phyloP scores from a whole-genome alignment of 92 coral and sea anemone species.

The Epizoanthus rinbou region DNA sequence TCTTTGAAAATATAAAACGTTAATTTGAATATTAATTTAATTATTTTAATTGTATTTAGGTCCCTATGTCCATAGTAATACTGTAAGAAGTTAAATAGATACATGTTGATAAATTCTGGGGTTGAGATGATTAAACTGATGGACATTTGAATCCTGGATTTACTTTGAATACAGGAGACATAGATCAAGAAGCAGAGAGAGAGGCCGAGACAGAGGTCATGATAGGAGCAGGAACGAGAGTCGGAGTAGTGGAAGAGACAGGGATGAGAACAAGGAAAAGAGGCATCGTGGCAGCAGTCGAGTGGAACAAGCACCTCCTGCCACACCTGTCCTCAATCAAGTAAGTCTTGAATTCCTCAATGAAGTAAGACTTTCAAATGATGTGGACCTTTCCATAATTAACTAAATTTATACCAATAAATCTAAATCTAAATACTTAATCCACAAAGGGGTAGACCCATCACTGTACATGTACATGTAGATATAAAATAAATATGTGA shows the following conservation, averaged over 20 bases:
- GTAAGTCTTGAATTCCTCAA: slow-evolving; percentile 27
- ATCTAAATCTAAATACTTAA: too few relatives aligned
- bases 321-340: slow-evolving; percentile 84
- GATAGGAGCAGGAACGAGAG: slow-evolving; percentile 49
- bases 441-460: too few relatives aligned
- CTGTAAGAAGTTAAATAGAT: background rate
- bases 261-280: slow-evolving; percentile 30
- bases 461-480: too few relatives aligned
- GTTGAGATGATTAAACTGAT: background rate
- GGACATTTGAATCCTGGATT: background rate
- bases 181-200: slow-evolving; percentile 77
- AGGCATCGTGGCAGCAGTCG: slow-evolving; percentile 65
- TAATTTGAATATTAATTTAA: too few relatives aligned
- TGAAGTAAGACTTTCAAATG: too few relatives aligned
- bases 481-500: too few relatives aligned
- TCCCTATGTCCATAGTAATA: background rate
- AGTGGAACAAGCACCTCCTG: slow-evolving; percentile 89
- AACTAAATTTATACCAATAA: too few relatives aligned
- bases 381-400: background rate
- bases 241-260: slow-evolving; percentile 45
- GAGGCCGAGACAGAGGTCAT: slow-evolving; percentile 44
- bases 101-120: background rate
- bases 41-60: too few relatives aligned
- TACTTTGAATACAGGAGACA: slow-evolving; percentile 61
- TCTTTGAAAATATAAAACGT: too few relatives aligned